Evolutionary conservation across 2,888 invertebrate species (phyloP).

Genomic region (Acronicta leporina): DNA sequence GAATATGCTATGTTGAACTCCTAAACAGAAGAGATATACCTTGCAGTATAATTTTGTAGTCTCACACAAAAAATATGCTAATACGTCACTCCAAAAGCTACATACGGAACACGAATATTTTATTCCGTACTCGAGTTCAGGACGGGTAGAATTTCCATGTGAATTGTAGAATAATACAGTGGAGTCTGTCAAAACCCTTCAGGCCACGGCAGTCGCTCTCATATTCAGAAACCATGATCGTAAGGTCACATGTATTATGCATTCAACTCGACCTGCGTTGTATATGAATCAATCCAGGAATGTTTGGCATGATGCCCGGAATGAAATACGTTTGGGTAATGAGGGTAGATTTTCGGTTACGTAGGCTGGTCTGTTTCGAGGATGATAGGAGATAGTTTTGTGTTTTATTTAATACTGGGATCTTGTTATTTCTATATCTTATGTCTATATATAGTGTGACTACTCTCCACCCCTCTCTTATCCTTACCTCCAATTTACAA

Average conservation of each 20-base stretch:
- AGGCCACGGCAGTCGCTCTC: conserved; percentile 60
- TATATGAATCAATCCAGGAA: conserved; percentile 79
- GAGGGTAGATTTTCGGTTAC: conserved; percentile 58
- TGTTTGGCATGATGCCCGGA: conserved; percentile 70
- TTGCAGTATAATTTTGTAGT: conserved; percentile 45
- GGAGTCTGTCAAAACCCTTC: conserved; percentile 67
- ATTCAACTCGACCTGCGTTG: conserved; percentile 71
- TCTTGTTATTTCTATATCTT: not conserved
- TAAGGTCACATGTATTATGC: conserved; percentile 82
- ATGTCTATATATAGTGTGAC: not conserved
- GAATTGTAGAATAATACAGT: conserved; percentile 69
- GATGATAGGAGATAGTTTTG: conserved; percentile 52
- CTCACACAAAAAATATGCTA: conserved; percentile 57
- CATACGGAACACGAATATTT: conserved; percentile 53
- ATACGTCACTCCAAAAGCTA: conserved; percentile 49
- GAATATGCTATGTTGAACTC: not conserved
- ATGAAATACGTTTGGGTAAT: conserved; percentile 73
- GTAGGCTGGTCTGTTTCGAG: conserved; percentile 41
- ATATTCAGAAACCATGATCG: conserved; percentile 68
- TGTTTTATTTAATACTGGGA: conserved; percentile 22
- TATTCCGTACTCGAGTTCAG: conserved; percentile 48
- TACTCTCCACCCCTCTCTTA: no score
- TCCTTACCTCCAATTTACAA: no score
- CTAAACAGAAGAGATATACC: conserved; percentile 4
- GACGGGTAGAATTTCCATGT: conserved; percentile 67